Conservation (phyloP, 2,888 invertebrate genomes). For the Caenorhabditis sp. region DNA sequence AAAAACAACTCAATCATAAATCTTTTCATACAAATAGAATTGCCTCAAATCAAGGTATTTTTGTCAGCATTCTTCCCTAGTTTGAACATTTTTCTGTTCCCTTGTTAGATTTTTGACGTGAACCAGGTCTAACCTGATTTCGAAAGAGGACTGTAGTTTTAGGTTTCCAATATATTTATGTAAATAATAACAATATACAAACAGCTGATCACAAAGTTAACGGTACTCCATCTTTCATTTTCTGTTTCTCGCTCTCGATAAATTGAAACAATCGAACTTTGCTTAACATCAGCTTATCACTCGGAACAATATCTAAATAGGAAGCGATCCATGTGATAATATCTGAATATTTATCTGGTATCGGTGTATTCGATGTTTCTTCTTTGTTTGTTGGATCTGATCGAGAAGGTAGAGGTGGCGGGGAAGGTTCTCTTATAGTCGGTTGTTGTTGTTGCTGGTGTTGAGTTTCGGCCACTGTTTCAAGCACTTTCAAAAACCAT, state of each 20-base stretch:
- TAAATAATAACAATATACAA: background rate
- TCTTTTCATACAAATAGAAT: too few relatives aligned
- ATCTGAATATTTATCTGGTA: constrained; percentile 11
- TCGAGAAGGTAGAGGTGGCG: background rate
- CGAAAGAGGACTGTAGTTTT: too few relatives aligned
- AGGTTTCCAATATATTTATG: too few relatives aligned
- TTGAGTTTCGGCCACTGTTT: constrained; percentile 12
- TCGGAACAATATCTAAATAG: constrained; percentile 20
- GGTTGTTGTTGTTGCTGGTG: background rate
- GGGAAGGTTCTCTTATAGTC: constrained; percentile 1
- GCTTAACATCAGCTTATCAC: constrained; percentile 23
- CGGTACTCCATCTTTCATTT: constrained; percentile 2
- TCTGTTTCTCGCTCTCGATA: constrained; percentile 17
- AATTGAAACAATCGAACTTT: constrained; percentile 33
- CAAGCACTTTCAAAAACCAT: constrained; percentile 24
- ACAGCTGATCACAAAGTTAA: background rate
- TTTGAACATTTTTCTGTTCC: too few relatives aligned
- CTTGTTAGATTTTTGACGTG: too few relatives aligned
- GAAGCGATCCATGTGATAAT: constrained; percentile 17
- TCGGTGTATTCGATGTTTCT: background rate
- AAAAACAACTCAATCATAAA: too few relatives aligned
- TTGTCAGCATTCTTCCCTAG: too few relatives aligned
- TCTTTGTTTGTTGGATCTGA: background rate
- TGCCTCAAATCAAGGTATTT: too few relatives aligned
- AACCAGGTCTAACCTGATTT: too few relatives aligned